These are phyloP conservation scores for Drosophila affinis DNA, from an alignment of 2,888 invertebrate species.

Conservation along the genomic window DNA sequence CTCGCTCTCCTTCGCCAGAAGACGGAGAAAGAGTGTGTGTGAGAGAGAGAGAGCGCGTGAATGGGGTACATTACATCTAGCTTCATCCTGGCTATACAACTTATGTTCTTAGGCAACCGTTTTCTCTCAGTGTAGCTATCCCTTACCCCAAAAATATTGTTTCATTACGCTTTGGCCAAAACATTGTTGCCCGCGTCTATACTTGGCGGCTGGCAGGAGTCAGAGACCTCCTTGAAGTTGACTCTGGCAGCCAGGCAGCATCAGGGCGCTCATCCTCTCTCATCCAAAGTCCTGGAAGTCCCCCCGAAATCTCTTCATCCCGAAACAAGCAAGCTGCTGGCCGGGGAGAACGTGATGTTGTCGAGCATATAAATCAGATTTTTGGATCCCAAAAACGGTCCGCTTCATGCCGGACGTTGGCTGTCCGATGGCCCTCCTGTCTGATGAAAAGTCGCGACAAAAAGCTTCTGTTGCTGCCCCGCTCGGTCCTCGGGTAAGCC, in stretches of 20 bases:
- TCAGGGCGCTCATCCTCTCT: constrained; percentile 7
- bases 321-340: constrained; percentile 23
- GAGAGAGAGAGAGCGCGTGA: no score
- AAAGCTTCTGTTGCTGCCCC: constrained; percentile 48
- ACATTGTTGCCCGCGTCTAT: constrained; percentile 48
- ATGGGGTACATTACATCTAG: no score
- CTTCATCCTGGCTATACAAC: no score
- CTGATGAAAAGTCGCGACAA: constrained; percentile 62
- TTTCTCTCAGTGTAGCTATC: constrained; percentile 24
- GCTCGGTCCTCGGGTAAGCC: constrained; percentile 38
- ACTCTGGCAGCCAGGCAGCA: neutral
- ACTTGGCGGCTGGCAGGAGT: constrained; percentile 7
- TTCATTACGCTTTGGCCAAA: constrained; percentile 72
- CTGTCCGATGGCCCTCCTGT: constrained; percentile 10
- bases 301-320: constrained; percentile 31
- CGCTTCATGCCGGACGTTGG: constrained; percentile 32
- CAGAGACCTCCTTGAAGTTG: constrained; percentile 32
- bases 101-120: neutral
- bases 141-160: constrained; percentile 60
- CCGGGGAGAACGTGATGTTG: constrained; percentile 57
- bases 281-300: constrained; percentile 8
- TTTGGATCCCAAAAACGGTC: constrained; percentile 45
- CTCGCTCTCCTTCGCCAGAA: no score
- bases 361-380: constrained; percentile 78
- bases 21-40: no score